Evolutionary conservation across 2,113 vertebrate genomes (phyloP).

Genomic region (Azemiops feae): DNA sequence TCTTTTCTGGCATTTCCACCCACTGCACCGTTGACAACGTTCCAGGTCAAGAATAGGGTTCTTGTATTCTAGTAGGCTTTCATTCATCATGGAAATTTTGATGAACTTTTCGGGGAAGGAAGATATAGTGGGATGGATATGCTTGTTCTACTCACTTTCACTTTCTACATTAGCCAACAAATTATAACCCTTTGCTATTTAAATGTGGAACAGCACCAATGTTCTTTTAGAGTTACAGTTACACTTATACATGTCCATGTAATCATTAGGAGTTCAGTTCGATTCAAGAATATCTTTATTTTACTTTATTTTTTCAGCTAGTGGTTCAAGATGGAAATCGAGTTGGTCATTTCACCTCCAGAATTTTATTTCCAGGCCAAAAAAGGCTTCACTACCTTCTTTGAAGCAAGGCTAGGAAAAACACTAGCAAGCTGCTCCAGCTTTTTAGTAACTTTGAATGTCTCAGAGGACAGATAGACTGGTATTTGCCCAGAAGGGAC

Average conservation of each 20-base stretch:
- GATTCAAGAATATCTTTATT: background rate
- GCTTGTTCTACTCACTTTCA: background rate
- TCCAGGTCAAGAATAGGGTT: background rate
- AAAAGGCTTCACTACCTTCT: background rate
- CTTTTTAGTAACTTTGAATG: background rate
- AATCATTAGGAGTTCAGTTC: background rate
- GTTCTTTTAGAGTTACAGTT: background rate
- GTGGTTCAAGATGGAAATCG: background rate
- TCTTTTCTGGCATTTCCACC: background rate
- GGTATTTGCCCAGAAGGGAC: background rate
- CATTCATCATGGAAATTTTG: background rate
- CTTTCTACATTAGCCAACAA: background rate
- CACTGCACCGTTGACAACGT: background rate
- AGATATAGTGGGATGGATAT: background rate
- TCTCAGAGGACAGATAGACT: background rate
- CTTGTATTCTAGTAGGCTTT: background rate
- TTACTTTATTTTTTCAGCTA: background rate
- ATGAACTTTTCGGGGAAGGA: background rate
- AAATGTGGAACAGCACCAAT: background rate
- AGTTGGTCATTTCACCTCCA: background rate
- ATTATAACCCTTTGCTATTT: background rate
- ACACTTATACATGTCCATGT: background rate
- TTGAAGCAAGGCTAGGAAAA: background rate
- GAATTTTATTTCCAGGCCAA: background rate
- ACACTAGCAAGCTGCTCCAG: background rate